Conservation (phyloP, 2,797 vertebrate species). For the Enteromius fasciolatus region DNA sequence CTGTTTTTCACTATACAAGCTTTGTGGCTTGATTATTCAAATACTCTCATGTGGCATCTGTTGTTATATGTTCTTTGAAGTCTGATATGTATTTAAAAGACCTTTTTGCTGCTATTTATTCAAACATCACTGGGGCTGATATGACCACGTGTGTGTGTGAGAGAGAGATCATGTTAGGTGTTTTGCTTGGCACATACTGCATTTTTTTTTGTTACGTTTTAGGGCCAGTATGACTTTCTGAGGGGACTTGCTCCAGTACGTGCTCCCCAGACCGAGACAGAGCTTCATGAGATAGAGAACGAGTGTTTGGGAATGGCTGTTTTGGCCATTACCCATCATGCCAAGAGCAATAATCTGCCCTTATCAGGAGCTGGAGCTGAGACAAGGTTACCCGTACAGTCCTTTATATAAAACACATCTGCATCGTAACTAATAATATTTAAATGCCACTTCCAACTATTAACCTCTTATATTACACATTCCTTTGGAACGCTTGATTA, state of each 20-base stretch:
- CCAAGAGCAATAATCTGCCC: slow-evolving; percentile 76
- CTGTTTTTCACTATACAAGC: background rate
- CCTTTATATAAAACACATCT: background rate
- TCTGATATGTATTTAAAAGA: slow-evolving; percentile 8
- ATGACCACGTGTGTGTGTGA: background rate
- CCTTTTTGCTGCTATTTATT: slow-evolving; percentile 21
- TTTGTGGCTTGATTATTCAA: slow-evolving; percentile 46
- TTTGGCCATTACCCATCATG: slow-evolving; percentile 91
- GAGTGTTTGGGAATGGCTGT: slow-evolving; percentile 99
- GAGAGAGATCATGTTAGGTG: background rate
- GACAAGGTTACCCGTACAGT: slow-evolving; percentile 79
- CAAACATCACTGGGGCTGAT: background rate
- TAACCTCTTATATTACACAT: background rate
- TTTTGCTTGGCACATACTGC: background rate
- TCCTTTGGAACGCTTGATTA: background rate
- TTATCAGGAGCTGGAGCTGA: slow-evolving; percentile 82
- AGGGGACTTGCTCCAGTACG: slow-evolving; percentile 87
- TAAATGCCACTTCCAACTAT: background rate
- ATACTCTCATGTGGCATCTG: background rate
- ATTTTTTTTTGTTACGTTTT: slow-evolving; percentile 35
- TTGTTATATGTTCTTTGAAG: slow-evolving; percentile 30
- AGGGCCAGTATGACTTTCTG: slow-evolving; percentile 95
- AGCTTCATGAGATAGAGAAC: slow-evolving; percentile 93
- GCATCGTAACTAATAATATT: background rate
- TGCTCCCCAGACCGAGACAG: slow-evolving; percentile 79